These are phyloP conservation scores for Leptinotarsa tumamoca DNA, from an alignment of 2,888 invertebrate genomes.

Conservation along the genomic window DNA sequence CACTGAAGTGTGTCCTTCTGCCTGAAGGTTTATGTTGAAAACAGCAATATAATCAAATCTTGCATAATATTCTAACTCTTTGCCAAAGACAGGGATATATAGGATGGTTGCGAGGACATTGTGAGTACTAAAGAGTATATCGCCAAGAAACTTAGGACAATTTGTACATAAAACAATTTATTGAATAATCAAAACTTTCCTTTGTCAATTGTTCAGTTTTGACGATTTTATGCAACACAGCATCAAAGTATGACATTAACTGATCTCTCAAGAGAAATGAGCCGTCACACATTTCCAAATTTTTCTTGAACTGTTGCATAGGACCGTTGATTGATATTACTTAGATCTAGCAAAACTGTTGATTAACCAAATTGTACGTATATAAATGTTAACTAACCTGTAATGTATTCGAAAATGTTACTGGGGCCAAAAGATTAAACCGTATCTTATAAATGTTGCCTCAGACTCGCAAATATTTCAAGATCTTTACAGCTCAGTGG, in stretches of 20 bases:
- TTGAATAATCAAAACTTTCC: conserved; percentile 52
- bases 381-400: conserved; percentile 50
- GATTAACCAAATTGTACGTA: conserved; percentile 49
- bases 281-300: background rate
- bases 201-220: conserved; percentile 43
- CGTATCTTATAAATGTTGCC: conserved; percentile 64
- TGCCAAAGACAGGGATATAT: conserved; percentile 47
- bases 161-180: conserved; percentile 57
- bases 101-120: conserved; percentile 38
- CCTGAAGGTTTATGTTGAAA: conserved; percentile 32
- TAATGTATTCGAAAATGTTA: conserved; percentile 52
- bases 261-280: background rate
- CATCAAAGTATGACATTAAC: background rate
- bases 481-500: conserved; percentile 18
- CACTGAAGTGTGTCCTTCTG: conserved; percentile 29
- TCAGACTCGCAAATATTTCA: conserved; percentile 53
- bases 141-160: conserved; percentile 55
- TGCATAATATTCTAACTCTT: conserved; percentile 49
- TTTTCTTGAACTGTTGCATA: conserved; percentile 19
- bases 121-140: conserved; percentile 41
- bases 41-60: conserved; percentile 49
- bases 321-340: conserved; percentile 39
- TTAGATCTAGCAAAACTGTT: conserved; percentile 44
- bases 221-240: conserved; percentile 15
- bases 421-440: conserved; percentile 65